A percentile compares a stretch with the other conserved stretches of the same genome.
Evolutionary conservation across 2,888 invertebrate species (phyloP).

Genomic region (Macaria liturata): DNA sequence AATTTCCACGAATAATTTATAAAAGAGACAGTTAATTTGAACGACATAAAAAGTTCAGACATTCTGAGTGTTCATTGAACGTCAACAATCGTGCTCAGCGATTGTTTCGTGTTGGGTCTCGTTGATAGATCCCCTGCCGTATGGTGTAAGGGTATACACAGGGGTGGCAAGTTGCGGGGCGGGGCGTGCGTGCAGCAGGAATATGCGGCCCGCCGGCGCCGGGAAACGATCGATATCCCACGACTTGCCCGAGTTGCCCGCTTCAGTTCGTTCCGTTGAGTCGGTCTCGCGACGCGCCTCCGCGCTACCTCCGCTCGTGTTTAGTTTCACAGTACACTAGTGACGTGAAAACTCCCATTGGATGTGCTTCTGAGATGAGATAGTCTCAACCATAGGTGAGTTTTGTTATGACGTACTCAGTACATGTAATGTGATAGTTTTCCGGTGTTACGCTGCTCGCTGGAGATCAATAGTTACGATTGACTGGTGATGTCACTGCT

Average conservation of each 20-base stretch:
- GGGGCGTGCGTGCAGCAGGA: conserved; percentile 77
- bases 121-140: conserved; percentile 42
- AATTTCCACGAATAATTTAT: not conserved
- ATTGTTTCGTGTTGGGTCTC: conserved; percentile 22
- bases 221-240: conserved; percentile 75
- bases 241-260: conserved; percentile 45
- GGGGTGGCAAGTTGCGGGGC: conserved; percentile 60
- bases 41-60: conserved; percentile 1
- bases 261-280: conserved; percentile 60
- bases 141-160: conserved; percentile 48
- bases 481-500: conserved; percentile 58
- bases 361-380: conserved; percentile 66
- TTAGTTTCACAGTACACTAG: conserved; percentile 46
- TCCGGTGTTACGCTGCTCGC: conserved; percentile 18
- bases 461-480: conserved; percentile 60
- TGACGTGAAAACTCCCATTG: conserved; percentile 57
- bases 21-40: not conserved
- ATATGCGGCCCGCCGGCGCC: conserved; percentile 80
- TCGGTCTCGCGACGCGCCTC: conserved; percentile 62
- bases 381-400: conserved; percentile 64
- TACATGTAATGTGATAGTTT: conserved; percentile 5
- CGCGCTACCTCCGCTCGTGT: conserved; percentile 47
- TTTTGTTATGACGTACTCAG: conserved; percentile 23
- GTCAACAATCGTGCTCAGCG: conserved; percentile 17
- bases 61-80: conserved; percentile 11